Evolutionary conservation across 1,140 invertebrate genomes (phyloP), one percentile per base, ranked within the genome.

Genomic region (Cherax quadricarinatus): DNA sequence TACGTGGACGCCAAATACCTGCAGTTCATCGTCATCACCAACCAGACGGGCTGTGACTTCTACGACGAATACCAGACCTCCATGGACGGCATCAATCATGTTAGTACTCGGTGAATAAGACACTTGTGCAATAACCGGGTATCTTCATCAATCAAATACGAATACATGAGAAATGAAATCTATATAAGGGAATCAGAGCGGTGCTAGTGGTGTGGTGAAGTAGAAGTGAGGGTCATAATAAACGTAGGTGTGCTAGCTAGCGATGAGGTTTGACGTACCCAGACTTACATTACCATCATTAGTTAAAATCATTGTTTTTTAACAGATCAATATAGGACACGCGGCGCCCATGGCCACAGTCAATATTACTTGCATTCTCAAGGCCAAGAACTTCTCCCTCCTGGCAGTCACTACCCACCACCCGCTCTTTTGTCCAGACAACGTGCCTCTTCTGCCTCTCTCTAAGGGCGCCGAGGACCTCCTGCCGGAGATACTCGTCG

Each of bases 1-100:
- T 79, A 95, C 93, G 41, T 96, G 94, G n/a, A 95, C 95, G 86
- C 94, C 93, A 80, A 94, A 94, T 88, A 95, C 94, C 92, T 93
- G 6, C 84, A 94, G 78, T 90, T 92, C 79, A 88, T 93, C 87
- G 86, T 94, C 60, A 89, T 93, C 88, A 93, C 93, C 85, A 88
- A 87, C 78, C 75, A 90, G 51, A 79, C 83, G 0, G 84, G 93
- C 57, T 93, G 92, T 53, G 88, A 89, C 78, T 84, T 93, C 16
- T 81, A 88, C 51, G 79, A 90, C 81, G 84, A 93, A 81, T 88
- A 86, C 78, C 84, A 93, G 83, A 94, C 93, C 66, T 88, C 89
- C 79, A 86, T 88, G 87, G 86, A 93, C 86, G 83, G 92, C 18
- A 51, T 94, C 14, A 85, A 90, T 49, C 91, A 82, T 70, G 91